Percentiles rank a stretch among this genome's conserved stretches.
Evolutionary conservation across 1,140 invertebrate genomes (phyloP).

Genomic region (Drosophila sp.): DNA sequence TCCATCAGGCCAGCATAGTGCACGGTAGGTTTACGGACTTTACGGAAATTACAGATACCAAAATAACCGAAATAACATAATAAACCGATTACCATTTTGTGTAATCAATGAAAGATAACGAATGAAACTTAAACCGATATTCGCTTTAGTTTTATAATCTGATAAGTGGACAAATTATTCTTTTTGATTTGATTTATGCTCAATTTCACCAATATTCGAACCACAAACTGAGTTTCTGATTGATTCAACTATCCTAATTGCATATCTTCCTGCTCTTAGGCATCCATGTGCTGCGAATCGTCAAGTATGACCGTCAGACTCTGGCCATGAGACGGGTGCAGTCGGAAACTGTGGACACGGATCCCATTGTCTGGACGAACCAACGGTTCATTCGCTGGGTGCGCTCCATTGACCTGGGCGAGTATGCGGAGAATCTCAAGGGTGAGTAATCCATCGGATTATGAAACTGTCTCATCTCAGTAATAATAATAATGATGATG

Average conservation of each 20-base stretch:
- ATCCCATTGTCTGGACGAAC: constrained; percentile 98
- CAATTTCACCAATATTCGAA: too few relatives aligned
- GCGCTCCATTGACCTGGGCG: constrained; percentile 95
- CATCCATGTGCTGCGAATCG: constrained; percentile 94
- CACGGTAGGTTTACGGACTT: constrained; percentile 88
- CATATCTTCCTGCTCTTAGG: constrained; percentile 61
- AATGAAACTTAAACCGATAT: too few relatives aligned
- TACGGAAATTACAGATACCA: too few relatives aligned
- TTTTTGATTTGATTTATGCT: too few relatives aligned
- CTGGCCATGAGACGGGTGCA: constrained; percentile 94
- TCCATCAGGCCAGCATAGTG: constrained; percentile 96
- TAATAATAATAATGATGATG: not conserved
- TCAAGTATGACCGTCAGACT: constrained; percentile 96
- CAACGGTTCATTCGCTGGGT: constrained; percentile 96
- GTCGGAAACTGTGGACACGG: constrained; percentile 93
- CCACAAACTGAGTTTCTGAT: too few relatives aligned
- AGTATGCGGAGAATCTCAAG: constrained; percentile 97
- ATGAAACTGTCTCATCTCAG: not conserved
- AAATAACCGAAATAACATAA: too few relatives aligned
- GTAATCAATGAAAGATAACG: too few relatives aligned
- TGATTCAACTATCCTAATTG: too few relatives aligned
- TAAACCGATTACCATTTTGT: too few relatives aligned
- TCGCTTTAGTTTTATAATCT: too few relatives aligned
- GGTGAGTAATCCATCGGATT: constrained; percentile 86
- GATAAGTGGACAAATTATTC: too few relatives aligned